phyloP scores from a whole-genome alignment of 2,113 vertebrate species.

The Uropsilus gracilis region DNA sequence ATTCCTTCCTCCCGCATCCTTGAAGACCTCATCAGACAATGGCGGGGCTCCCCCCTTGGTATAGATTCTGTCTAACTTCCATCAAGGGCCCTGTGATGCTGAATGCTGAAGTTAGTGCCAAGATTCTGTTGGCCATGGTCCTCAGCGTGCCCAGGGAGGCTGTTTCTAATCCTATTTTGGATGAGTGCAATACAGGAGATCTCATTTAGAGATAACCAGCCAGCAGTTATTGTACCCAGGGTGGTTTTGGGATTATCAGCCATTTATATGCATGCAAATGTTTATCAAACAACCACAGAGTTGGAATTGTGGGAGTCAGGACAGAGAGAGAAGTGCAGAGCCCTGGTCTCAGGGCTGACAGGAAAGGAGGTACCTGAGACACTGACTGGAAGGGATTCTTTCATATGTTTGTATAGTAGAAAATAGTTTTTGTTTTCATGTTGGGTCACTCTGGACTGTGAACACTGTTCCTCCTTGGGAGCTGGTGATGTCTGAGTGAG shows the following conservation, averaged over 20 bases:
- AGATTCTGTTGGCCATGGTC: constrained; percentile 63
- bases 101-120: constrained; percentile 62
- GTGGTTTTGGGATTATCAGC: constrained; percentile 57
- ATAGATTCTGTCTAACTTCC: constrained; percentile 57
- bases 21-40: constrained; percentile 68
- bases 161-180: constrained; percentile 68
- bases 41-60: constrained; percentile 21
- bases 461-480: background rate
- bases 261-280: constrained; percentile 72
- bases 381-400: background rate
- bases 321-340: background rate
- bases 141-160: constrained; percentile 42
- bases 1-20: constrained; percentile 37
- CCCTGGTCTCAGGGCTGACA: background rate
- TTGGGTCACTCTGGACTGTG: background rate
- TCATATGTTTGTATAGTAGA: background rate
- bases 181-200: constrained; percentile 32
- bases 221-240: constrained; percentile 53
- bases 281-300: constrained; percentile 56
- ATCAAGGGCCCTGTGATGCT: constrained; percentile 33
- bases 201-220: constrained; percentile 55
- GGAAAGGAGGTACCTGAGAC: background rate
- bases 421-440: constrained; percentile 3
- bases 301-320: background rate
- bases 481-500: background rate